Conservation (phyloP, 92 coral and sea anemone genomes). For the Zoanthus sociatus region DNA sequence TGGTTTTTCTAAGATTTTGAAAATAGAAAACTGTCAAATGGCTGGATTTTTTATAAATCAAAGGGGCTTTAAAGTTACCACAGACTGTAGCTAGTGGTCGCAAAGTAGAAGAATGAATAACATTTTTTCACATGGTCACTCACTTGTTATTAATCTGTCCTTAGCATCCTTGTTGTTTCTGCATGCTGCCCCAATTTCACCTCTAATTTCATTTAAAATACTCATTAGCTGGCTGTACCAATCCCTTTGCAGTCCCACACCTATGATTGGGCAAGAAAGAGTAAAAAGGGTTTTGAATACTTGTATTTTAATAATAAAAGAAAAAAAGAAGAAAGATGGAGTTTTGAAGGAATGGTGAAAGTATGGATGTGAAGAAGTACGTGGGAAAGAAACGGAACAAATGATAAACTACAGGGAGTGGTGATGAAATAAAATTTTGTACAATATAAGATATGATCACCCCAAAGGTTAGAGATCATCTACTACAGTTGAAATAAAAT, state of each 20-base stretch:
- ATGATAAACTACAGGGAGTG: too few relatives aligned
- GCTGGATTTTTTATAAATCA: neutral
- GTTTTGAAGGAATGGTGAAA: too few relatives aligned
- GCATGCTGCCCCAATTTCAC: conserved; percentile 76
- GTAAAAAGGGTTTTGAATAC: neutral
- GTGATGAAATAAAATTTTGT: too few relatives aligned
- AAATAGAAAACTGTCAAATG: too few relatives aligned
- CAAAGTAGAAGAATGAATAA: neutral
- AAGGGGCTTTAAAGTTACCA: neutral
- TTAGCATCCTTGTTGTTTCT: conserved; percentile 83
- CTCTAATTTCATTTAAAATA: conserved; percentile 85
- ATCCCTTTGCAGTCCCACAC: conserved; percentile 61
- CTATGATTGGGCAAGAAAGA: conserved; percentile 33
- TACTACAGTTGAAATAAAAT: too few relatives aligned
- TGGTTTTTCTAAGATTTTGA: too few relatives aligned
- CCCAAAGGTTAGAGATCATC: too few relatives aligned
- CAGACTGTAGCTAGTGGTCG: neutral
- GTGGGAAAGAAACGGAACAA: too few relatives aligned
- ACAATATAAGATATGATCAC: too few relatives aligned
- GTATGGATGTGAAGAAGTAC: too few relatives aligned
- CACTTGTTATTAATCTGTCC: conserved; percentile 86
- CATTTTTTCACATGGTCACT: conserved; percentile 23
- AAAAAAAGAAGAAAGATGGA: too few relatives aligned
- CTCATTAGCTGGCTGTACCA: conserved; percentile 70
- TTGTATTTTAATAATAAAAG: neutral